Base-by-base conservation (phyloP, 2,797 vertebrate genomes). In the Xenentodon cancila region DNA sequence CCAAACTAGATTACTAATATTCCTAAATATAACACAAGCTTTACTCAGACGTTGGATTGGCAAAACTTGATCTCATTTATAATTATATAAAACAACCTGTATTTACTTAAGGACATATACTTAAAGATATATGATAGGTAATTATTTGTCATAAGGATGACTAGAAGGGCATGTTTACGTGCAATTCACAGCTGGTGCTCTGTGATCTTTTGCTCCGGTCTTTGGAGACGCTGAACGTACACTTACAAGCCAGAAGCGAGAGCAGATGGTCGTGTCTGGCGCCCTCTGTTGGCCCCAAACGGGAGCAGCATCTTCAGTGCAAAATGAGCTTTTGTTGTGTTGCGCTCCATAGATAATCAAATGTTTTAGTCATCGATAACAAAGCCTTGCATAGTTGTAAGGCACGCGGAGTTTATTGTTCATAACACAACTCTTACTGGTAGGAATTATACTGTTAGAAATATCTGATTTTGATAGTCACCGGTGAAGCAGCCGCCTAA, bases 171-270 rank as follows among this genome's bases (percentile, higher is more conserved):
- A 47, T 53, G 20, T 42, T 63, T 18, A 59, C 21, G 34, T n/a
- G 22, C 27, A 32, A 54, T 5, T 9, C 6, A 15, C 9, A 47
- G 30, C 25, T 25, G 9, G 16, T 34, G 43, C 60, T 88, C 85
- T 53, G 69, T 51, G 11, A 0, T 90, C 77, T 17, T 40, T 58
- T 90, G 63, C 59, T 89, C 62, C 80, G 40, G 88, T 82, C 90
- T 90, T 72, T 58, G 53, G 7, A 12, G 21, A 9, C 17, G 21
- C n/a, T 60, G 37, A 19, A 34, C 47, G 50, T 19, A 43, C 19
- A 30, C 21, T 25, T 5, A 25, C 25, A 25, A 25, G 69, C 77
- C 64, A 83, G 66, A 25, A 25, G 69, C 77, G 67, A 83, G 66
- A 67, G 50, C 52, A 63, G 8, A 45, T 52, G 44, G 16, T 53